Evolutionary conservation across 1,140 invertebrate species (phyloP).

Genomic region (Xylocopa sonorina): DNA sequence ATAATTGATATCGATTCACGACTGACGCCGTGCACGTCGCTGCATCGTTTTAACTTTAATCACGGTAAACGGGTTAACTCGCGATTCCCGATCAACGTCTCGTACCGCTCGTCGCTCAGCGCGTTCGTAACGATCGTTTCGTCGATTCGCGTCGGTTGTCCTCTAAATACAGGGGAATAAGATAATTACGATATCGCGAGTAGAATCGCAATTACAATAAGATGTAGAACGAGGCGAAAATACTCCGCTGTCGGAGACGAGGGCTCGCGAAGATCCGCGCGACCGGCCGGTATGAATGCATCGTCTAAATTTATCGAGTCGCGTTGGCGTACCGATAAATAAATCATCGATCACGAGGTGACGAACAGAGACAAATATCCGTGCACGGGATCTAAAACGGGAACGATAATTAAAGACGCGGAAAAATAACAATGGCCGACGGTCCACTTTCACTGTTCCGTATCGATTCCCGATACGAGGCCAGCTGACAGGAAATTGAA

Average conservation of each 20-base stretch:
- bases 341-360: conserved; percentile 34
- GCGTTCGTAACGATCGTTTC: too few relatives aligned
- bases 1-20: conserved; percentile 50
- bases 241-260: not conserved
- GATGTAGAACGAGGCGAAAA: not conserved
- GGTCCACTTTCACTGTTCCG: conserved; percentile 29
- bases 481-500: conserved; percentile 8
- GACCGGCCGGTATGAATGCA: not conserved
- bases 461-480: not conserved
- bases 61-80: conserved; percentile 9
- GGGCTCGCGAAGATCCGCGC: not conserved
- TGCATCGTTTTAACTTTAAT: conserved; percentile 39
- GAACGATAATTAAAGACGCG: conserved; percentile 32
- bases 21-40: conserved; percentile 18
- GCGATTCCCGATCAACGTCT: conserved; percentile 17
- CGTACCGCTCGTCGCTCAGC: not conserved
- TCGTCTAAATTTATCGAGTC: conserved; percentile 31
- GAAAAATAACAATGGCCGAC: conserved; percentile 29
- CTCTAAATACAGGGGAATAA: too few relatives aligned
- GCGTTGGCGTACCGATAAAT: conserved; percentile 18
- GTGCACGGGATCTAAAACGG: conserved; percentile 30
- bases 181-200: too few relatives aligned
- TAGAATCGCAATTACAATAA: too few relatives aligned
- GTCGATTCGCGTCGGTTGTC: too few relatives aligned
- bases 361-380: not conserved